Conservation (phyloP, 2,797 vertebrate genomes). For the Pseudotriccus pelzelni region DNA sequence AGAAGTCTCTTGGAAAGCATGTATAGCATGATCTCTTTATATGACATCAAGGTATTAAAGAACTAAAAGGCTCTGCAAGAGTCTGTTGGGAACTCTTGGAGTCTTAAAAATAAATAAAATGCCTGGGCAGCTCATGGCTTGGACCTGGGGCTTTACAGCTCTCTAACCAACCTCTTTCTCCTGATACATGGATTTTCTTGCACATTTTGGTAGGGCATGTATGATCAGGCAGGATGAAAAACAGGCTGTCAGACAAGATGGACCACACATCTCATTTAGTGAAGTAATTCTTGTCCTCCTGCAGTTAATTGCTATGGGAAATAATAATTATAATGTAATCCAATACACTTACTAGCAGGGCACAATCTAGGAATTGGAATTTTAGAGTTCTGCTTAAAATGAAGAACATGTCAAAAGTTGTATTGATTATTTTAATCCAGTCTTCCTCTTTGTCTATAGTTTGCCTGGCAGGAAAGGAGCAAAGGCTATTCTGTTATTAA, state of each 20-base stretch:
- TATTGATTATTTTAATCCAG: conserved; percentile 71
- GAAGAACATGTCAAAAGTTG: conserved; percentile 42
- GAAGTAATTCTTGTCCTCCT: not conserved
- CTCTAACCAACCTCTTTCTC: not conserved
- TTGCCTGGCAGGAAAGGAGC: conserved; percentile 25
- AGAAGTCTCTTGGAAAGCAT: not conserved
- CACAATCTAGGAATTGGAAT: conserved; percentile 38
- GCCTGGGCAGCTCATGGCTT: not conserved
- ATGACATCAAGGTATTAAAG: not conserved
- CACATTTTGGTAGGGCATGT: not conserved
- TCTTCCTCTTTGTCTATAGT: conserved; percentile 24
- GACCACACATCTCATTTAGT: not conserved
- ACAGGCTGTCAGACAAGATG: not conserved
- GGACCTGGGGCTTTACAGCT: not conserved
- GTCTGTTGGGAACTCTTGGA: not conserved
- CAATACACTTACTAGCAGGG: conserved; percentile 24
- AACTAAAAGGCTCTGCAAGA: not conserved
- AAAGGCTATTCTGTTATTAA: too few relatives aligned
- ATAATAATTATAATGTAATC: conserved; percentile 40
- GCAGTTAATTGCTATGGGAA: not conserved
- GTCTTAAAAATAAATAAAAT: not conserved
- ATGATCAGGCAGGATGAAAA: not conserved
- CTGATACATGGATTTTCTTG: not conserved
- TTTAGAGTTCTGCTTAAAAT: conserved; percentile 40
- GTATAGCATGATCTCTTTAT: not conserved